Evolutionary conservation across 2,113 vertebrate species (phyloP), one percentile per base, ranked within the genome.

Genomic region (Chaetura pelagica): DNA sequence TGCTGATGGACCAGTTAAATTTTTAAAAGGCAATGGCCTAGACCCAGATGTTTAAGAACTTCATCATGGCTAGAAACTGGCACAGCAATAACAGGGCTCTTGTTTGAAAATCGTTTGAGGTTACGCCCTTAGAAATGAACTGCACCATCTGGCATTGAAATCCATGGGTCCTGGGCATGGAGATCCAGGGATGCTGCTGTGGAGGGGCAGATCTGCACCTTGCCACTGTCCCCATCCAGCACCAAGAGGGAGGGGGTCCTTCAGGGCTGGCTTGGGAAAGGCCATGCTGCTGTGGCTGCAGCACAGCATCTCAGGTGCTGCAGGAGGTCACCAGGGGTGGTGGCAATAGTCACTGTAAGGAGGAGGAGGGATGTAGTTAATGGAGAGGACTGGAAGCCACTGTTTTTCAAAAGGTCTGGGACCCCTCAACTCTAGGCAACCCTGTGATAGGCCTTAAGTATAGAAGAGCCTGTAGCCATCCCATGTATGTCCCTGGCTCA

Each of bases 41-140:
- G 55, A 29, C 92, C 86, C 87, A 84, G 87, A 81, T 92, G 74
- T 90, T 84, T 84, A 69, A 96, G 87, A 85, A 68, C 89, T 92
- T 90, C 59, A 82, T 44, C 51, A n/a, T 77, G 74, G 55, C 79
- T 92, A 59, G 61, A 85, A 94, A 61, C 71, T 93, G 94, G 87
- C 83, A 81, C 27, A 48, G 76, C 59, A 90, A 76, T 84, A 83
- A 92, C 93, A 92, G 64, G 58, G 64, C 64, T 95, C 63, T 87
- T 90, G 83, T 92, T 51, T 74, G 46, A 55, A 73, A 88, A 59
- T 5, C 40, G 32, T 44, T 9, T 68, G 62, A 64, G 79, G 44
- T 77, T 87, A 42, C 69, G 27, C 48, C 38, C 21, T 84, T 76
- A 44, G 54, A 55, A 72, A 34, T 48, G 74, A 82, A 46, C 74